These are phyloP conservation scores for Apostichopus californicus DNA, from an alignment of 35 echinoderm and acorn worm genomes.

Conservation along the genomic window DNA sequence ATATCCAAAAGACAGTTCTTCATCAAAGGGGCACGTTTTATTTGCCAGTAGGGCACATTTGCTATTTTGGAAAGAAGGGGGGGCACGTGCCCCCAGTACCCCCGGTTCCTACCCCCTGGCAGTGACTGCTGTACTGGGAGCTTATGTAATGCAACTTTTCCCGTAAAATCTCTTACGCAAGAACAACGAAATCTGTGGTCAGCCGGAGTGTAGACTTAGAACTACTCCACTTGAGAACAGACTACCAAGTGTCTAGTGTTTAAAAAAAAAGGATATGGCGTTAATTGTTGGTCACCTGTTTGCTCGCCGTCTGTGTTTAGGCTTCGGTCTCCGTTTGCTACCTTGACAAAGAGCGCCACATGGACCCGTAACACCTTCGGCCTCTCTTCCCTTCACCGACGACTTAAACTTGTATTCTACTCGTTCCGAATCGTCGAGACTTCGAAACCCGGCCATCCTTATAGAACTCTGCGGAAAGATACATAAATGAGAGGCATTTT, in stretches of 20 bases:
- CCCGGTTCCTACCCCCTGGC: no score
- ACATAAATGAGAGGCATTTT: not conserved
- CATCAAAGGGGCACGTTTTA: no score
- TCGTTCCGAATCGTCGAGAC: slow-evolving; percentile 84
- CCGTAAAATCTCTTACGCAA: no score
- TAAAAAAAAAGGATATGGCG: no score
- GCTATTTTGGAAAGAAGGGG: no score
- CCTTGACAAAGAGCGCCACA: slow-evolving; percentile 78
- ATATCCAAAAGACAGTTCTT: no score
- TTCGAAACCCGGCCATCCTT: slow-evolving; percentile 79
- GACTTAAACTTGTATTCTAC: slow-evolving; percentile 82
- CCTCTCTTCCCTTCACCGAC: slow-evolving; percentile 86
- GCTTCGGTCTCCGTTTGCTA: slow-evolving; percentile 80
- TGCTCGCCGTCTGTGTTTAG: slow-evolving; percentile 68
- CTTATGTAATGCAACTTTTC: no score
- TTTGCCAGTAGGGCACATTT: no score
- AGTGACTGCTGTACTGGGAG: no score
- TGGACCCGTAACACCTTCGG: slow-evolving; percentile 75
- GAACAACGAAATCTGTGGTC: no score
- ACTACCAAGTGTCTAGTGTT: no score
- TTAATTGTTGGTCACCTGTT: slow-evolving; percentile 56
- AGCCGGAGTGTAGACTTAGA: not conserved
- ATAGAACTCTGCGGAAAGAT: slow-evolving; percentile 60
- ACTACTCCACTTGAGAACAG: not conserved
- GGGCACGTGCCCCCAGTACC: no score